phyloP scores from a whole-genome alignment of 2,888 invertebrate species.

The Latrodectus elegans region DNA sequence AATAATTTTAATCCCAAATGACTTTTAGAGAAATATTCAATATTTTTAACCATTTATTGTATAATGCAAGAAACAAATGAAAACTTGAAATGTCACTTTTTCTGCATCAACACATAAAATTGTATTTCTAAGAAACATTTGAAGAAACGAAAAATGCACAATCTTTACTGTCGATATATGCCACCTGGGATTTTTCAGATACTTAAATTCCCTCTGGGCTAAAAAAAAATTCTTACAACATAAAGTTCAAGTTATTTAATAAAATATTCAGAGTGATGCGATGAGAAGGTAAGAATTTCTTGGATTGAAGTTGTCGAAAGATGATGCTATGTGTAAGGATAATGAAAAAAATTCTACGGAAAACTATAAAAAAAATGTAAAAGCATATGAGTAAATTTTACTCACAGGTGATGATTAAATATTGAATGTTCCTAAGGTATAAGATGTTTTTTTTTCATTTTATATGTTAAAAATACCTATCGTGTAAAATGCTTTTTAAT shows the following conservation, averaged over 20 bases:
- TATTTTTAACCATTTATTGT: too few species aligned
- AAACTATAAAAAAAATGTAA: background rate
- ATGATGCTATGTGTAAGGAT: background rate
- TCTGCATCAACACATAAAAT: constrained; percentile 16
- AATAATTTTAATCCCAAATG: too few species aligned
- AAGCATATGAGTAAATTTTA: too few species aligned
- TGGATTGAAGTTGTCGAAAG: background rate
- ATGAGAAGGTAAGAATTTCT: background rate
- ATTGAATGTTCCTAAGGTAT: too few species aligned
- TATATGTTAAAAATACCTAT: too few species aligned
- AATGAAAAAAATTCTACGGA: background rate
- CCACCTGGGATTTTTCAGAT: constrained; percentile 2
- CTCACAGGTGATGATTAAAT: too few species aligned
- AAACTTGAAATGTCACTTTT: background rate
- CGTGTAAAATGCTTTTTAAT: too few species aligned
- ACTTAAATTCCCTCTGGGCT: background rate
- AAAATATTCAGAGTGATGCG: background rate
- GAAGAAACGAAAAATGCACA: background rate
- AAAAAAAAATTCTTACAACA: background rate
- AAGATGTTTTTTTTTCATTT: too few species aligned
- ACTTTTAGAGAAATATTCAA: too few species aligned
- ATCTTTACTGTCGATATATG: background rate
- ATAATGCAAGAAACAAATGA: too few species aligned
- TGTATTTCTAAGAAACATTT: constrained; percentile 30
- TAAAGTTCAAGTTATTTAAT: background rate